phyloP scores from a whole-genome alignment of 2,797 vertebrate genomes.

The Dromococcyx pavoninus region DNA sequence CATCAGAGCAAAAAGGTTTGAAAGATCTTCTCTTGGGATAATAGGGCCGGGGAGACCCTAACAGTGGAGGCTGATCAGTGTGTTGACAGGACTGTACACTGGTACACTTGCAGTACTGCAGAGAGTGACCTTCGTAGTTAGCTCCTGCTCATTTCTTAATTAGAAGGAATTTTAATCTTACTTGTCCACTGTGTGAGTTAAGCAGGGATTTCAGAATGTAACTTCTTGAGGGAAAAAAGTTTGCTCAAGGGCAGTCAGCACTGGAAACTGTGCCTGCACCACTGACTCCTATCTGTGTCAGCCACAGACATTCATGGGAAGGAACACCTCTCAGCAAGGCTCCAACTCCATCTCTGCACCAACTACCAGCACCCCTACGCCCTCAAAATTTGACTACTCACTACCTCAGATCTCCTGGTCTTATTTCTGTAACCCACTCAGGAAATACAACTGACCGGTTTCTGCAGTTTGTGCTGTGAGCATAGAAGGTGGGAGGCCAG shows the following conservation, averaged over 20 bases:
- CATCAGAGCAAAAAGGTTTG: neutral
- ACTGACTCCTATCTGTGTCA: neutral
- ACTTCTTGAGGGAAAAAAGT: neutral
- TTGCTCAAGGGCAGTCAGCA: neutral
- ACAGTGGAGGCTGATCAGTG: neutral
- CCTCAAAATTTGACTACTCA: neutral
- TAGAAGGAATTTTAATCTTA: neutral
- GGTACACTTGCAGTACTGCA: neutral
- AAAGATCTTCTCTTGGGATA: neutral
- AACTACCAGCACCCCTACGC: neutral
- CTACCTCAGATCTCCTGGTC: neutral
- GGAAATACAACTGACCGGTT: neutral
- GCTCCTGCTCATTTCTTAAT: neutral
- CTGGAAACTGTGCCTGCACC: neutral
- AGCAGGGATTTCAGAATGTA: neutral
- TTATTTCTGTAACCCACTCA: neutral
- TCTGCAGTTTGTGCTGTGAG: neutral
- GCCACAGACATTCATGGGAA: rapidly evolving
- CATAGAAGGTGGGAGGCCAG: neutral
- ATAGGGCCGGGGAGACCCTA: neutral
- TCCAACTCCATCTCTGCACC: neutral
- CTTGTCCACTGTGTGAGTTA: neutral
- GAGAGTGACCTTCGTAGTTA: neutral
- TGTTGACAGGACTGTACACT: neutral
- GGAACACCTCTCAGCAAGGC: neutral